Percentiles rank a stretch among this genome's conserved stretches.
phyloP scores from a whole-genome alignment of 2,888 invertebrate species.

The Geotrupes spiniger region DNA sequence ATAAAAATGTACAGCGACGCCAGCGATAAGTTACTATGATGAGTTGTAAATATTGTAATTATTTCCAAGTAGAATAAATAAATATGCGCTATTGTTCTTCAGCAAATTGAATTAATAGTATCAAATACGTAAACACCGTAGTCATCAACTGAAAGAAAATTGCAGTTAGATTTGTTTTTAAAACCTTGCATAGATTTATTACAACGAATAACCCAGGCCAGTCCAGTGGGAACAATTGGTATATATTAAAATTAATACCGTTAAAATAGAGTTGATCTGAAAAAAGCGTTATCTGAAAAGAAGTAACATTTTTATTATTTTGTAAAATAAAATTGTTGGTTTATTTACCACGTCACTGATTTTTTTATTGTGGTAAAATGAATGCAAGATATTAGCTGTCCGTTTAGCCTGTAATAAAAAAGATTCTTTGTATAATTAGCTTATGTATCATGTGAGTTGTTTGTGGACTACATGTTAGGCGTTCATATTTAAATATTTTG shows the following conservation, averaged over 20 bases:
- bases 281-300: slow-evolving; percentile 13
- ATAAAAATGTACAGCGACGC: too few species aligned
- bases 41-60: too few species aligned
- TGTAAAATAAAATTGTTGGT: neutral
- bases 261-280: slow-evolving; percentile 13
- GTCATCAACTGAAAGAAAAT: slow-evolving; percentile 10
- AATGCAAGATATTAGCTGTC: slow-evolving; percentile 10
- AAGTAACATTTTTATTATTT: neutral
- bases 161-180: neutral
- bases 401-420: slow-evolving; percentile 6
- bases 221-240: slow-evolving; percentile 10
- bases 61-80: too few species aligned
- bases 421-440: too few species aligned
- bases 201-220: slow-evolving; percentile 9
- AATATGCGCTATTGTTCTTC: too few species aligned
- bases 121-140: slow-evolving; percentile 12
- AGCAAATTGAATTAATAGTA: slow-evolving; percentile 17
- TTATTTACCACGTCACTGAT: slow-evolving; percentile 10
- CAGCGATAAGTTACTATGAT: too few species aligned
- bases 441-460: too few species aligned
- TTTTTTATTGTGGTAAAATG: slow-evolving; percentile 1
- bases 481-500: too few species aligned
- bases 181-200: neutral
- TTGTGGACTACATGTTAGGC: too few species aligned
- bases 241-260: slow-evolving; percentile 8